These are phyloP conservation scores for Ochropacha duplaris DNA, from an alignment of 2,888 invertebrate genomes.

Conservation along the genomic window DNA sequence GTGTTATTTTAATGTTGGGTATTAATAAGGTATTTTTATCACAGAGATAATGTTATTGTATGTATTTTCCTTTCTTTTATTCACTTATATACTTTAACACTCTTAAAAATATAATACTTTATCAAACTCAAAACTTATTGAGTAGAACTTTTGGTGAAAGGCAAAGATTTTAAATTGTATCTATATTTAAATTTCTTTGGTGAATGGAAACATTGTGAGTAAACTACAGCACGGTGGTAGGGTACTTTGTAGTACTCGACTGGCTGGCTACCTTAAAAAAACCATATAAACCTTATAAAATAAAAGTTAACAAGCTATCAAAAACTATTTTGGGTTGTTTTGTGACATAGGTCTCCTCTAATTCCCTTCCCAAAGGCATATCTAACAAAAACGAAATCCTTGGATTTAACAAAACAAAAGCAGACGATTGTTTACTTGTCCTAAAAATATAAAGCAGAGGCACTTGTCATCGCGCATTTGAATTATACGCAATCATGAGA, in stretches of 20 bases:
- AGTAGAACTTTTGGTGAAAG: too few species aligned
- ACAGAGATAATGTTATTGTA: background rate
- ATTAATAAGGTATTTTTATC: background rate
- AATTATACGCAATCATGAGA: slow-evolving; percentile 40
- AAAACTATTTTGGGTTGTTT: background rate
- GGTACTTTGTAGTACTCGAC: too few species aligned
- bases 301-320: background rate
- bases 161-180: too few species aligned
- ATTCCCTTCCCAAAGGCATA: background rate
- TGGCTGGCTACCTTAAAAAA: too few species aligned
- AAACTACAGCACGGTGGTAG: too few species aligned
- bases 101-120: too few species aligned
- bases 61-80: background rate
- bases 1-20: background rate
- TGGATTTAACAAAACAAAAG: background rate
- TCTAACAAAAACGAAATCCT: background rate
- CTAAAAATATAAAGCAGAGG: slow-evolving; percentile 26
- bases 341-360: background rate
- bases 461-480: slow-evolving; percentile 36
- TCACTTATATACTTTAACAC: background rate
- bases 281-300: background rate
- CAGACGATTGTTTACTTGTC: slow-evolving; percentile 12
- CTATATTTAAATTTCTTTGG: too few species aligned
- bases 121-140: too few species aligned
- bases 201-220: too few species aligned